Evolutionary conservation across 1,140 invertebrate species (phyloP), one percentile per base, ranked within the genome.

Genomic region (Elymnias hypermnestra): DNA sequence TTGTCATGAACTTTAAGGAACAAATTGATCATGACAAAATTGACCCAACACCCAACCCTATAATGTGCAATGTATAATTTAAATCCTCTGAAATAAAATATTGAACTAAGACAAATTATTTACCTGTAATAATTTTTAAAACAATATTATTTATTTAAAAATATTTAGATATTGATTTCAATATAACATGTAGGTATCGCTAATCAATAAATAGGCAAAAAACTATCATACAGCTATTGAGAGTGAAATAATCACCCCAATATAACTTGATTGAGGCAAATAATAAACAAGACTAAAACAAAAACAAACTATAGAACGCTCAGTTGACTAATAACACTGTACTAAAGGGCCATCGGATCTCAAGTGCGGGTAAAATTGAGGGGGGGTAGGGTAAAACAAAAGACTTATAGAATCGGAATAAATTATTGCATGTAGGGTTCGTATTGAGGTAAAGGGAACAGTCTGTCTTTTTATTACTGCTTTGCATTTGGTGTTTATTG

Each of bases 301-400:
- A 76, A 76, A 75, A 71, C 60, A 72, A 66, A 72, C 63, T 61
- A 64, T 53, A 53, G 43, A 58, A 61, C 54, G 62, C 58, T 67
- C 64, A 62, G 62, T 76, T 74, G 65, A 69, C 63, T 73, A 73
- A 76, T 74, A 71, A 70, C 47, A 50, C 66, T 67, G 64, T 67
- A 62, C 55, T 58, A 71, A 75, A 78, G 77, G 60, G 67, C 71
- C 66, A 72, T 77, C 66, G 48, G 57, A 51, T 66, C 64, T 68
- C 57, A 58, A 78, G 71, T 63, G 52, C 57, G 64, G 64, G 56
- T 43, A 46, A 68, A 67, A 56, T 67, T 63, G 53, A 66, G 60
- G 62, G 28, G 50, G 53, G 36, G 35, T 53, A 36, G 52, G 57
- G 53, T 70, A 72, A 77, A 77, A 83, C 75, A 83, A 83, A 68